These are phyloP conservation scores for Melanotaenia nigrans DNA, from an alignment of 2,797 vertebrate species.

Conservation along the genomic window DNA sequence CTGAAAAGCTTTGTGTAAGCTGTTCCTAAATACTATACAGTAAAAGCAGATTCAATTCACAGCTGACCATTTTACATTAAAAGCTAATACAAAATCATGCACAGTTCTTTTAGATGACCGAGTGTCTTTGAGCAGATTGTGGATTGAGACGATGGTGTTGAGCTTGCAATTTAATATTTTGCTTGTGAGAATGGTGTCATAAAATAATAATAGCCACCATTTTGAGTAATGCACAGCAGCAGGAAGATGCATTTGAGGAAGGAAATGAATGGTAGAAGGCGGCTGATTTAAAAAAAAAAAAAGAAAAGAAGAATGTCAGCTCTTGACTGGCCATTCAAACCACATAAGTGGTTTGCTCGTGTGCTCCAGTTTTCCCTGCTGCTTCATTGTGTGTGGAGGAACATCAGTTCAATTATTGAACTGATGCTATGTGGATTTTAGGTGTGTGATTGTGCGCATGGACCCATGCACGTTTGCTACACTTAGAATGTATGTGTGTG, in stretches of 20 bases:
- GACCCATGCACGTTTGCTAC: constrained; percentile 28
- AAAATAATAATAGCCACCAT: constrained; percentile 33
- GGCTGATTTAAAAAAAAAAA: neutral
- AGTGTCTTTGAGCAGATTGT: constrained; percentile 7
- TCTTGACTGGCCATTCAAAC: constrained; percentile 25
- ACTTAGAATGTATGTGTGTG: constrained; percentile 28
- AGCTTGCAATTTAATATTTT: constrained; percentile 7
- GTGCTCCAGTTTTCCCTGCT: constrained; percentile 25
- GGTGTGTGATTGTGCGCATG: constrained; percentile 12
- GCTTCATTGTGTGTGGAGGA: constrained; percentile 39
- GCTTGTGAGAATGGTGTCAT: constrained; percentile 11
- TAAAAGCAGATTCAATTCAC: constrained; percentile 22
- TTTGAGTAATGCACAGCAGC: constrained; percentile 25
- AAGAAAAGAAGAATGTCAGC: constrained; percentile 13
- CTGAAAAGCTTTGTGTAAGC: constrained; percentile 41
- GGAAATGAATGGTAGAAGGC: neutral
- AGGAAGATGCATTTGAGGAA: constrained; percentile 12
- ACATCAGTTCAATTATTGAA: constrained; percentile 60
- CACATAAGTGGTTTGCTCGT: constrained; percentile 37
- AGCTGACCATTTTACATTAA: constrained; percentile 17
- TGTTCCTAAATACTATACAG: constrained; percentile 18
- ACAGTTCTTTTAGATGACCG: constrained; percentile 5
- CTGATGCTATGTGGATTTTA: constrained; percentile 22
- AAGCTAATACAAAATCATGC: constrained; percentile 3
- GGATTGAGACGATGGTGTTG: neutral